These are phyloP conservation scores for Haliclona indistincta DNA, from an alignment of 37 sponge, comb jelly and placozoan species.

Conservation along the genomic window DNA sequence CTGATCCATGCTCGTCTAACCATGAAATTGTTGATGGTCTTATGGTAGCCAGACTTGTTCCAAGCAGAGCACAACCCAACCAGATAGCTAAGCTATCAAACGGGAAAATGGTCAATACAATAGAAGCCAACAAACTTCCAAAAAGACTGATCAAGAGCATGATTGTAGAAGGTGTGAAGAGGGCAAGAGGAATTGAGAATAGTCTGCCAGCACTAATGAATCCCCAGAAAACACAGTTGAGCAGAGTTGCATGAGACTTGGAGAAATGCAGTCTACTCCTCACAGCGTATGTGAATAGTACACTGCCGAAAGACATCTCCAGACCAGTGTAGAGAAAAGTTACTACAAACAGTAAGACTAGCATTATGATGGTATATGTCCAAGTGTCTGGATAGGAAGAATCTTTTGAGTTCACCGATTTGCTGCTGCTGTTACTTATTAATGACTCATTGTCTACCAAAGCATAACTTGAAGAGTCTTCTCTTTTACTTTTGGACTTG, in stretches of 20 bases:
- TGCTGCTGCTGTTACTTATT: not conserved
- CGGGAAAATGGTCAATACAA: conserved; percentile 12
- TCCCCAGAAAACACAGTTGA: conserved; percentile 58
- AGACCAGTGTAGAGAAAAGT: conserved; percentile 43
- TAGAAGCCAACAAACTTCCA: conserved; percentile 27
- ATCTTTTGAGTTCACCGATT: not conserved
- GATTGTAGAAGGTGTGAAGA: conserved; percentile 28
- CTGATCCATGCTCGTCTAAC: conserved; percentile 28
- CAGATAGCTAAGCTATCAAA: conserved; percentile 28
- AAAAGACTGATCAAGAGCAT: conserved; percentile 27
- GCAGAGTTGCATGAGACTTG: conserved; percentile 30
- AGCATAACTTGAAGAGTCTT: not conserved
- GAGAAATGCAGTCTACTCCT: conserved; percentile 29
- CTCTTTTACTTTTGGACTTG: not conserved
- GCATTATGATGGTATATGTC: not conserved
- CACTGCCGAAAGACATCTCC: conserved; percentile 46
- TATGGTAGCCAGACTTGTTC: conserved; percentile 34
- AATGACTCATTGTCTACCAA: not conserved
- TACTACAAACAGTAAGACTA: conserved; percentile 13
- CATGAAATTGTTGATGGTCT: conserved; percentile 51
- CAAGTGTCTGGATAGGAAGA: not conserved
- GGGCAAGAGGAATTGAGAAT: conserved; percentile 25
- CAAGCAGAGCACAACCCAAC: conserved; percentile 34
- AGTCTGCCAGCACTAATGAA: conserved; percentile 32
- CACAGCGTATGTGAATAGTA: conserved; percentile 55